Conservation (phyloP, 2,113 vertebrate species). For the Mionectes macconnelli region DNA sequence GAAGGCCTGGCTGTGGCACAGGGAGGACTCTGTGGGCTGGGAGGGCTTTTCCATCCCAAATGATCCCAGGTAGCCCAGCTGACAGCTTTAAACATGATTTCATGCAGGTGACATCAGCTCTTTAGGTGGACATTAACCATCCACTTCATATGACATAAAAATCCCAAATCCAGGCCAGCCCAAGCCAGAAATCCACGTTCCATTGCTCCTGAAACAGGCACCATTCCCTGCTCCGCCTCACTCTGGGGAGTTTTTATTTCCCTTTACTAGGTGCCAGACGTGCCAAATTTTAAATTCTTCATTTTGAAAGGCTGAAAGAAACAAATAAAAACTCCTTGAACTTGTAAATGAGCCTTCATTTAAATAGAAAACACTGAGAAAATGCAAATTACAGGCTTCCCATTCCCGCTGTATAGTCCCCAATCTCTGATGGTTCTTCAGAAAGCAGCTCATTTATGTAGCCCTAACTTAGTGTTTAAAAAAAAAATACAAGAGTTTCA, state of each 20-base stretch:
- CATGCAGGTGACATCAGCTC: background rate
- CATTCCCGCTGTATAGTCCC: background rate
- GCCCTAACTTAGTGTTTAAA: background rate
- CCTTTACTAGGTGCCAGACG: fast-evolving
- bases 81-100: too few species aligned
- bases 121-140: background rate
- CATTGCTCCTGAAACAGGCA: fast-evolving
- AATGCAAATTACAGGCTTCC: background rate
- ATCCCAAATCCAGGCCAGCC: background rate
- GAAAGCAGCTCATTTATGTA: background rate
- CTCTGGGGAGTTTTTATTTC: background rate
- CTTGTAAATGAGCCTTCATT: background rate
- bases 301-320: background rate
- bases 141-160: fast-evolving
- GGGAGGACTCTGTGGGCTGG: background rate
- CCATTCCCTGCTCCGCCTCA: background rate
- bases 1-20: fast-evolving
- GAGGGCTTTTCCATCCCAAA: background rate
- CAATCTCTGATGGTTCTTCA: background rate
- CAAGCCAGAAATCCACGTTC: fast-evolving
- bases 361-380: background rate
- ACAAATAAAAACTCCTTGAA: background rate
- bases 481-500: background rate
- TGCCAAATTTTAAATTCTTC: background rate
- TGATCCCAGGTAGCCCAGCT: background rate